phyloP scores from a whole-genome alignment of 2,888 invertebrate genomes.

The Rhopalosiphum nymphaeae region DNA sequence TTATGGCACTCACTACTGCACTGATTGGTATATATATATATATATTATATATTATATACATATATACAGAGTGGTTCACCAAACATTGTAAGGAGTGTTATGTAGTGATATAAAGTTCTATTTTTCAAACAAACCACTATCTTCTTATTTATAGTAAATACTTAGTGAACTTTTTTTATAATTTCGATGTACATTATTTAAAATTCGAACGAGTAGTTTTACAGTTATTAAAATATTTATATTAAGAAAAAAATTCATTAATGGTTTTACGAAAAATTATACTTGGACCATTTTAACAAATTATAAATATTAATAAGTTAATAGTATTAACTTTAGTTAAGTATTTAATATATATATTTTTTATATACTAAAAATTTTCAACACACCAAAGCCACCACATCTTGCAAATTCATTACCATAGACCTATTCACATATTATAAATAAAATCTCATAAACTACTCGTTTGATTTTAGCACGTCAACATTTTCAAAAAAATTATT shows the following conservation, averaged over 20 bases:
- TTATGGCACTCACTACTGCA: background rate
- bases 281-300: background rate
- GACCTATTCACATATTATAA: background rate
- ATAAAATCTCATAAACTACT: background rate
- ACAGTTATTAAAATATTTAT: background rate
- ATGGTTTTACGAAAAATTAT: background rate
- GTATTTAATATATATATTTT: too few relatives aligned
- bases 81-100: background rate
- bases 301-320: background rate
- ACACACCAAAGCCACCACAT: background rate
- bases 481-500: background rate
- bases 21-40: background rate
- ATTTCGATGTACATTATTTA: background rate
- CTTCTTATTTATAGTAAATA: background rate
- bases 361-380: background rate
- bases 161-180: background rate
- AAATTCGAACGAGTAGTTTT: background rate
- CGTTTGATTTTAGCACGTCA: background rate
- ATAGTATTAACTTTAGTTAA: too few relatives aligned
- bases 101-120: background rate
- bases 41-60: too few relatives aligned
- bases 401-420: background rate
- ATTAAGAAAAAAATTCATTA: background rate
- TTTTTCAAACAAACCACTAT: background rate
- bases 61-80: background rate